Evolutionary conservation across 2,797 vertebrate species (phyloP).

Genomic region (Microctenopoma stevenorrisi): DNA sequence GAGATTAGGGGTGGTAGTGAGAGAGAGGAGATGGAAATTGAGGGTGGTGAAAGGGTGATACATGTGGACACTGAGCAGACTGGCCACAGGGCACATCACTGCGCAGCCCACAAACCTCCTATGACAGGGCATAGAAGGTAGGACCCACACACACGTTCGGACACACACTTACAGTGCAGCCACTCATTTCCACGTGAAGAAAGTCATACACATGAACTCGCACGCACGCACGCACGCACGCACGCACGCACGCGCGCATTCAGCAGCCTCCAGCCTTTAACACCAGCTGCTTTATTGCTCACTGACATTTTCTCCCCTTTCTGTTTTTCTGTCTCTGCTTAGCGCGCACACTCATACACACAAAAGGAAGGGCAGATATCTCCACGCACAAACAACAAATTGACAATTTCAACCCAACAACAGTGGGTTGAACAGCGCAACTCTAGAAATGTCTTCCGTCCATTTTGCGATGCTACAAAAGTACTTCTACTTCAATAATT

Average conservation of each 20-base stretch:
- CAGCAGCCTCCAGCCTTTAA: constrained; percentile 77
- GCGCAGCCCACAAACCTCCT: constrained; percentile 65
- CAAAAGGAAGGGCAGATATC: constrained; percentile 19
- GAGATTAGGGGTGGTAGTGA: constrained; percentile 3
- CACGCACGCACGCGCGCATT: constrained; percentile 32
- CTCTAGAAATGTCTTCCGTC: constrained; percentile 29
- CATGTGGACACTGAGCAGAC: constrained; percentile 68
- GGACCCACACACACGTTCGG: constrained; percentile 28
- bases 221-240: constrained; percentile 51
- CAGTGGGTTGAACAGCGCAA: constrained; percentile 3
- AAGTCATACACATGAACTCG: constrained; percentile 36
- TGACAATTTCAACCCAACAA: constrained; percentile 13
- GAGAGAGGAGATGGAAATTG: constrained; percentile 11
- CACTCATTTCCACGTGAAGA: constrained; percentile 48
- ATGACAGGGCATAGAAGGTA: constrained; percentile 75
- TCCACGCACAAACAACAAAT: constrained; percentile 36
- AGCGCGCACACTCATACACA: constrained; percentile 18
- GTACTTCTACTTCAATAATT: constrained; percentile 5
- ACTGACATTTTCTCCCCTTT: constrained; percentile 83
- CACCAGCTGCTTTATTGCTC: constrained; percentile 80
- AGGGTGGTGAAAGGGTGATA: constrained; percentile 31
- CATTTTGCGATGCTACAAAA: constrained; percentile 8
- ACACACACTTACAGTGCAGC: constrained; percentile 56
- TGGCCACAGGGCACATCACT: constrained; percentile 80
- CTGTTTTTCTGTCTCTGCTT: constrained; percentile 61